Evolutionary conservation across 2,113 vertebrate genomes (phyloP), one percentile per base, ranked within the genome.

Genomic region (Carollia perspicillata): DNA sequence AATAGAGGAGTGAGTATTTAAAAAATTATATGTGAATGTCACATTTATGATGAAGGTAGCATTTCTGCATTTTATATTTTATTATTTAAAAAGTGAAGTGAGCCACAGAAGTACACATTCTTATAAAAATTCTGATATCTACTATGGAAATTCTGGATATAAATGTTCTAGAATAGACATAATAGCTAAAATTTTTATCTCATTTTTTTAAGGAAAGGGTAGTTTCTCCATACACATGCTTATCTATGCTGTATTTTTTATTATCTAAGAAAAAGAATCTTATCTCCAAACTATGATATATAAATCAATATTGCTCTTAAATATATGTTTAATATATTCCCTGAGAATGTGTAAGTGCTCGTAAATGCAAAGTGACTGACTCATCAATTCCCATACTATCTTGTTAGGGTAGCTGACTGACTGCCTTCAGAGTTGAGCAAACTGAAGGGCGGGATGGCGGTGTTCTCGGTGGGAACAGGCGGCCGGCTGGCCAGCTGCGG

Each of bases 1-100:
- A 96, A 96, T 13, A 91, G 14, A 95, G 95, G 81, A 97, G 91
- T 85, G 44, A 96, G 72, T 20, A 20, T 53, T 96, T 97, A 6
- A 92, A 95, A 96, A 81, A 95, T 60, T 44, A 49, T 65, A 37
- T 90, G 10, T 63, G 53, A 17, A 13, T 79, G 17, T 68, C 63
- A 78, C 5, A 22, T 8, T 95, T 97, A 95, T 91, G 37, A 97
- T 93, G 9, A 95, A 14, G n/a, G 74, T 58, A 51, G 93, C 94
- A 53, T 18, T 90, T 86, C 26, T 11, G 92, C 5, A 72, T 81
- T 92, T 97, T 4, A 71, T 74, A 81, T 96, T 96, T 97, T 90
- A 0, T 92, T 98, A 84, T 93, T 28, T 97, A n/a, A 85, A 83
- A 93, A 83, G 55, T 97, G 80, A 98, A 94, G 72, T 51, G 95